Percentiles rank a stretch among this genome's conserved stretches.
These are phyloP conservation scores for Lycaon pictus DNA, from an alignment of 2,113 vertebrate species.

Conservation along the genomic window DNA sequence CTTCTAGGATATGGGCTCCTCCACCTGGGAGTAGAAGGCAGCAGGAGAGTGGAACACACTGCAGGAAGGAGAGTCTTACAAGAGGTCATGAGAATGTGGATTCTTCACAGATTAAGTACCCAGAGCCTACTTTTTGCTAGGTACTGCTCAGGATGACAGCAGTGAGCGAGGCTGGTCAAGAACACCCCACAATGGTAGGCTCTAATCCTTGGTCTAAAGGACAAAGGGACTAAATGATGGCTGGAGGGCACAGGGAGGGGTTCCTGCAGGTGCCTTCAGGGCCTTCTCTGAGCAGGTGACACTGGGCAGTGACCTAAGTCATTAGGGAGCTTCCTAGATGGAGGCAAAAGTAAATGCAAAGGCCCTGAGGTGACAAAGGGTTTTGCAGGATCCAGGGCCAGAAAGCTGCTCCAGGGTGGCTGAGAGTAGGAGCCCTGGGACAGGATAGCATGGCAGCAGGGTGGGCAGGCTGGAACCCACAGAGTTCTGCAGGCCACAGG, in stretches of 20 bases:
- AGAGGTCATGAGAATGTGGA: rapidly evolving
- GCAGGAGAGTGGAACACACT: not conserved
- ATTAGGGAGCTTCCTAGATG: not conserved
- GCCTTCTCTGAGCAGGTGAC: not conserved
- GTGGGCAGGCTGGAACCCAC: rapidly evolving
- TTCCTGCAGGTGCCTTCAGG: not conserved
- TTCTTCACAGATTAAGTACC: not conserved
- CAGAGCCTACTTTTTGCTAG: not conserved
- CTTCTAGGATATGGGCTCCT: not conserved
- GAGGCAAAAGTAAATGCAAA: not conserved
- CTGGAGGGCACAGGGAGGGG: not conserved
- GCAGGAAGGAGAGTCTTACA: not conserved
- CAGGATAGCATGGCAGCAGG: not conserved
- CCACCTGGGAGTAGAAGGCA: not conserved
- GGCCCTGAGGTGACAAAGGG: not conserved
- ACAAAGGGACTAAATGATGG: not conserved
- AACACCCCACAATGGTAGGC: not conserved
- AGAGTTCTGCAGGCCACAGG: not conserved
- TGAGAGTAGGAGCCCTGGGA: not conserved
- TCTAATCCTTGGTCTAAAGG: not conserved
- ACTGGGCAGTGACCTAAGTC: not conserved
- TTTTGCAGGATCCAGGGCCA: not conserved
- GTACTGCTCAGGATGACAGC: not conserved
- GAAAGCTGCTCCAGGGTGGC: not conserved
- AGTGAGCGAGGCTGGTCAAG: not conserved